Evolutionary conservation across 2,888 invertebrate genomes (phyloP), one percentile per base, ranked within the genome.

Genomic region (Caenorhabditis afra): DNA sequence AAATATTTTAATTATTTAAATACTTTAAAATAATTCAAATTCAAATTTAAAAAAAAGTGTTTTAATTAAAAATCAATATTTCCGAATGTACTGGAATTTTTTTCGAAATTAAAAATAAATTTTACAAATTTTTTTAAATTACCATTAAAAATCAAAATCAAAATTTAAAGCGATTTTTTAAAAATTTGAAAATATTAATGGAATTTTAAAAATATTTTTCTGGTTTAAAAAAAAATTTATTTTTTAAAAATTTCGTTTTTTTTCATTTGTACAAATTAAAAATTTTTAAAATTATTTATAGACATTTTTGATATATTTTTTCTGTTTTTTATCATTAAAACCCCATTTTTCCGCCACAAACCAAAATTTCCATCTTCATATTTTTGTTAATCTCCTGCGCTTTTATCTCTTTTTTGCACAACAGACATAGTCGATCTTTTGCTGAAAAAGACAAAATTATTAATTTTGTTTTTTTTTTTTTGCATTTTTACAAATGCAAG

Each of bases 391-490:
- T 71, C 23, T 71, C 71, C 20, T 53, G 53, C 0, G 39, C 18
- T 49, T 62, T 62, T 11, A 62, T 39, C 55, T 39, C 57, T 49
- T 71, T 71, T 47, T 64, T 62, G 18, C 71, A 71, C 47, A 71
- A 37, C 20, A 49, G 29, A 18, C 71, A 71, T 23, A 39, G 49
- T 0, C 39, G 18, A 0, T 62, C 55, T 23, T 62, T 62, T 0
- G 71, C 71, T 70, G 61, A 5, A 66, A 44, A 64, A 23, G 29
- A 44, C n/a, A 10, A 59, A 44, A 5, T 41, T 44, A 37, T 4
- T 22, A 3, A 29, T 18, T 52, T 47, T 4, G 16, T 16, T 29
- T 29, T 22, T 22, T 14, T 22, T 22, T 61, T 22, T 14, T 22
- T 22, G 45, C 20, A 73, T 64, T 64, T 58, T 35, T 59, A 10